These are phyloP conservation scores for Drosophila kuntzei DNA, from an alignment of 2,888 invertebrate genomes.

Conservation along the genomic window DNA sequence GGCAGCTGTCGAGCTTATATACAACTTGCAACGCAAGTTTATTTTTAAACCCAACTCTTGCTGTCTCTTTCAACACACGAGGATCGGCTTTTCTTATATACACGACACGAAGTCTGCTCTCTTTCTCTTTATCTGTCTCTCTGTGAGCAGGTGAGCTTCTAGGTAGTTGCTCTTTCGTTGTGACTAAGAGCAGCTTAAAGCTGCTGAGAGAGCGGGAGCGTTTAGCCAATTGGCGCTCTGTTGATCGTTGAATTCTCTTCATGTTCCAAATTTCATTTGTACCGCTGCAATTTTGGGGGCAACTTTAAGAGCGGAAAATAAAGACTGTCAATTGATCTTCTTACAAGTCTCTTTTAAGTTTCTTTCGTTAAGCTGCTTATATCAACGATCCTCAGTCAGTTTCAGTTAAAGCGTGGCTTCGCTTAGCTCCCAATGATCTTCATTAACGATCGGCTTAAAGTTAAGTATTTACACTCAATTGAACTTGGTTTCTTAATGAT, in stretches of 20 bases:
- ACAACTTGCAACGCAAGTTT: conserved; percentile 63
- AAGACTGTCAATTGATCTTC: conserved; percentile 9
- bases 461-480: conserved; percentile 29
- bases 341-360: neutral
- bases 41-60: conserved; percentile 66
- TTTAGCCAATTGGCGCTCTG: conserved; percentile 47
- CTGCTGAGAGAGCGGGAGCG: conserved; percentile 11
- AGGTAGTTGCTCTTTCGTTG: conserved; percentile 50
- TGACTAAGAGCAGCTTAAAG: conserved; percentile 61
- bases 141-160: conserved; percentile 64
- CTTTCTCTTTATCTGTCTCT: conserved; percentile 25
- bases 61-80: conserved; percentile 40
- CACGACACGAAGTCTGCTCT: conserved; percentile 30
- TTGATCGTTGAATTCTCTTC: conserved; percentile 47
- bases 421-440: conserved; percentile 13
- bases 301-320: conserved; percentile 9
- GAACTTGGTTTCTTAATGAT: neutral
- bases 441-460: conserved; percentile 10
- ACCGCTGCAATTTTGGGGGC: conserved; percentile 18
- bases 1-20: conserved; percentile 77
- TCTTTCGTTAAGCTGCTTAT: conserved; percentile 31
- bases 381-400: conserved; percentile 7
- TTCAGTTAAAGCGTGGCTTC: conserved; percentile 13
- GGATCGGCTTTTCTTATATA: conserved; percentile 36
- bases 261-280: conserved; percentile 56